Evolutionary conservation across 2,888 invertebrate genomes (phyloP).

Genomic region (Euzetes globulus): DNA sequence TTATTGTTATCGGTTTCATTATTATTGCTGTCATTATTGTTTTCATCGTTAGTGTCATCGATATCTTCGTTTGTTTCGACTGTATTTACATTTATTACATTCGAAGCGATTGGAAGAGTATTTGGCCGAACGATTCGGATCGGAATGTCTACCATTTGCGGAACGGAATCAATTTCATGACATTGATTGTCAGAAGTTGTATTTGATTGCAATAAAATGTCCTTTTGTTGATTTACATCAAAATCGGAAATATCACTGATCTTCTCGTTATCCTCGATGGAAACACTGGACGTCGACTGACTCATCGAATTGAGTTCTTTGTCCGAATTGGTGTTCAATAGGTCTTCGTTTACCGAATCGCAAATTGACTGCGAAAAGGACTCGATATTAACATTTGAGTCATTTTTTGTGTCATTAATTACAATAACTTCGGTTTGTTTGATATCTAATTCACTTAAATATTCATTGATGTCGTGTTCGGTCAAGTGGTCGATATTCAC

Average conservation of each 20-base stretch:
- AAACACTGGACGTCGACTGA: constrained; percentile 12
- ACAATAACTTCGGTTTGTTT: neutral
- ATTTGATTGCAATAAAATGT: neutral
- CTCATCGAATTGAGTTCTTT: neutral
- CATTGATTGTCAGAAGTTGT: neutral
- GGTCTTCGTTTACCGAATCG: neutral
- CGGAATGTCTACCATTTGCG: neutral
- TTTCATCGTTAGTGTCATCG: neutral
- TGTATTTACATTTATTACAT: neutral
- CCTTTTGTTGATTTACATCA: neutral
- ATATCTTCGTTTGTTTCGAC: neutral
- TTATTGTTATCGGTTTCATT: neutral
- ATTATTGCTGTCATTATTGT: neutral
- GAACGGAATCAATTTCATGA: neutral
- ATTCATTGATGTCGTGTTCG: constrained; percentile 28
- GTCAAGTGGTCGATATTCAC: constrained; percentile 12
- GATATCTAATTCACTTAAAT: constrained; percentile 19
- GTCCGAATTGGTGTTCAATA: neutral
- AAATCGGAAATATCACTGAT: constrained; percentile 1
- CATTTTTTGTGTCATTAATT: neutral
- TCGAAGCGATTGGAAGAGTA: constrained; percentile 1
- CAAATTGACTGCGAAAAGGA: neutral
- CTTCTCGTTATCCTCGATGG: neutral
- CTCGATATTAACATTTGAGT: neutral
- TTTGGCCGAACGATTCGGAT: neutral